Evolutionary conservation across 2,113 vertebrate genomes (phyloP).

Genomic region (Cyanocitta stelleri): DNA sequence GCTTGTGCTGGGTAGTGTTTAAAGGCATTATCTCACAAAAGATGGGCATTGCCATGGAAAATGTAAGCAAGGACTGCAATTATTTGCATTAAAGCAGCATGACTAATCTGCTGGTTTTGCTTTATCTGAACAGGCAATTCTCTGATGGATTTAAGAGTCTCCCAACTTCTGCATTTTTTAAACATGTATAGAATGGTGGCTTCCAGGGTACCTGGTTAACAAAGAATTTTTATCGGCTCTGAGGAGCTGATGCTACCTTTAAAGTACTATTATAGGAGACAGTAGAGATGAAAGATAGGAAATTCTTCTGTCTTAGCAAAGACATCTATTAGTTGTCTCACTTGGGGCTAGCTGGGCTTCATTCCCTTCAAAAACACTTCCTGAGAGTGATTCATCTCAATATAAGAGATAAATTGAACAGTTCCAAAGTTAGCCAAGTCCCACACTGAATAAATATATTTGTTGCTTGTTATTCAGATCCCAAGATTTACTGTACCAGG

Average conservation of each 20-base stretch:
- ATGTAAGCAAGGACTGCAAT: slow-evolving; percentile 18
- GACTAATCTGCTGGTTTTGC: slow-evolving; percentile 27
- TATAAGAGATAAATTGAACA: background rate
- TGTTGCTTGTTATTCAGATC: background rate
- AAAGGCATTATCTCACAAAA: slow-evolving; percentile 38
- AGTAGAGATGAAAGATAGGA: background rate
- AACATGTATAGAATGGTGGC: background rate
- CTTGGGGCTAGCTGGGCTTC: background rate
- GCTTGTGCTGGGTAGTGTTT: background rate
- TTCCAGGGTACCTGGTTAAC: background rate
- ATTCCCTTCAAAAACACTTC: background rate
- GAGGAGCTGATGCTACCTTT: background rate
- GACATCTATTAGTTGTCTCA: background rate
- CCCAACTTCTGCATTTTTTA: background rate
- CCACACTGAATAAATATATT: background rate
- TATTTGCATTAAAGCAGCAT: slow-evolving; percentile 39
- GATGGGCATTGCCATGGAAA: slow-evolving; percentile 18
- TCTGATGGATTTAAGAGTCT: background rate
- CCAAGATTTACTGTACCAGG: background rate
- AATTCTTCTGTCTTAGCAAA: background rate
- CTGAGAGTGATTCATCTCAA: background rate
- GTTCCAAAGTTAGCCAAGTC: background rate
- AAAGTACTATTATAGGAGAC: background rate
- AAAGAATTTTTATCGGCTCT: background rate
- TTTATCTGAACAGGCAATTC: background rate